Evolutionary conservation across 2,113 vertebrate species (phyloP).

Genomic region (Steatornis caripensis): DNA sequence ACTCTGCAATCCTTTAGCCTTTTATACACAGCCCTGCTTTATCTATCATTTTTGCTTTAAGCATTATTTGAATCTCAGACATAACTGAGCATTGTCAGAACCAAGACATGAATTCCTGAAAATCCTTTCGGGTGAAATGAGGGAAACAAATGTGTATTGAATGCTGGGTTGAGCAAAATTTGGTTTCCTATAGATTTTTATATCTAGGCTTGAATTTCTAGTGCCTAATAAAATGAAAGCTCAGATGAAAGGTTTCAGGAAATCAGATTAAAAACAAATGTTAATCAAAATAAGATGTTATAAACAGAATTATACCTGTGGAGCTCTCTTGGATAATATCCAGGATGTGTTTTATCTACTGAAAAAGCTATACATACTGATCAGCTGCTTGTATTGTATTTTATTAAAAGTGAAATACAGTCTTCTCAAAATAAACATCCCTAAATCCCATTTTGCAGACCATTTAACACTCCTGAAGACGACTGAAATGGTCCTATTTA

Average conservation of each 20-base stretch:
- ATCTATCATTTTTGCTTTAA: background rate
- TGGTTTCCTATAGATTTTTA: background rate
- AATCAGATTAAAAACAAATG: background rate
- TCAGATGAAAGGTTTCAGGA: background rate
- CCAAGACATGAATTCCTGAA: background rate
- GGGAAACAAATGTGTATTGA: background rate
- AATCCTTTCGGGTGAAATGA: background rate
- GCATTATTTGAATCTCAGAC: background rate
- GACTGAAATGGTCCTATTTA: background rate
- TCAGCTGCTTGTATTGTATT: background rate
- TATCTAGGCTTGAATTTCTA: background rate
- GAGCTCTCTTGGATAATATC: background rate
- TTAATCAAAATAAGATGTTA: background rate
- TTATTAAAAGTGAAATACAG: background rate
- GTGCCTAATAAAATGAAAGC: background rate
- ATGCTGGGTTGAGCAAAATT: background rate
- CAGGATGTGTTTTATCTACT: background rate
- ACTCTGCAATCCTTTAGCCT: background rate
- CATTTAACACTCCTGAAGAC: background rate
- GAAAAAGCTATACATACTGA: background rate
- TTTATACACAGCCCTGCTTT: background rate
- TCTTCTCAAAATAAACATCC: background rate
- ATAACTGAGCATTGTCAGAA: background rate
- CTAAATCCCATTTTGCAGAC: background rate
- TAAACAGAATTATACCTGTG: background rate